These are phyloP conservation scores for Apogon talboti DNA, from an alignment of 2,797 vertebrate genomes.

Conservation along the genomic window DNA sequence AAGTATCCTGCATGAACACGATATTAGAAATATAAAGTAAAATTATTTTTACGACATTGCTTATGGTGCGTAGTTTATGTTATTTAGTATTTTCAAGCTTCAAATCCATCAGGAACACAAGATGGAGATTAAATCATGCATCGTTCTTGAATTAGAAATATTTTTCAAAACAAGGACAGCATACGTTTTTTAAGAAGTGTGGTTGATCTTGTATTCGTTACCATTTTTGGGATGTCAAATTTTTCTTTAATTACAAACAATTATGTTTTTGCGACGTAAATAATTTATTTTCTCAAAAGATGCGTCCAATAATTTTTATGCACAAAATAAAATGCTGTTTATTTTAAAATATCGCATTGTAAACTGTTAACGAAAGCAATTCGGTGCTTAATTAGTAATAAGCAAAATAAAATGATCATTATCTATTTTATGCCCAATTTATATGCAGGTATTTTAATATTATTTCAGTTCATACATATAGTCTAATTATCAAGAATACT, in stretches of 20 bases:
- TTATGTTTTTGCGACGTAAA: background rate
- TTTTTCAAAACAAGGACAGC: slow-evolving; percentile 7
- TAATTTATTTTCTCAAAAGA: background rate
- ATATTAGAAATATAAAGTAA: background rate
- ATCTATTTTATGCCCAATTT: slow-evolving; percentile 11
- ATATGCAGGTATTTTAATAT: slow-evolving; percentile 2
- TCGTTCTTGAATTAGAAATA: background rate
- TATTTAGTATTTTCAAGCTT: slow-evolving; percentile 4
- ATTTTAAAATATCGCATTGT: background rate
- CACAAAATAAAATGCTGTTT: background rate
- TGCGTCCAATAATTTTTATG: background rate
- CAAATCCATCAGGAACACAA: slow-evolving; percentile 1
- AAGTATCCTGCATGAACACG: background rate
- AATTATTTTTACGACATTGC: slow-evolving; percentile 10
- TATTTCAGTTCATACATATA: background rate
- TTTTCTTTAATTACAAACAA: background rate
- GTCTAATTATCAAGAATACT: background rate
- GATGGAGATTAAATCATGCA: background rate
- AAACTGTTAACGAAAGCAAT: slow-evolving; percentile 7
- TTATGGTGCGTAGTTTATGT: slow-evolving; percentile 1
- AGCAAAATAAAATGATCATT: background rate
- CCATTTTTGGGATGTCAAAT: no score
- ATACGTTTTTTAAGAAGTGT: background rate
- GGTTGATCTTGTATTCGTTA: background rate
- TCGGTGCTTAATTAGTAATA: background rate